A percentile compares a stretch with the other conserved stretches of the same genome.
Evolutionary conservation across 2,113 vertebrate species (phyloP).

Genomic region (Himantopus leucocephalus): DNA sequence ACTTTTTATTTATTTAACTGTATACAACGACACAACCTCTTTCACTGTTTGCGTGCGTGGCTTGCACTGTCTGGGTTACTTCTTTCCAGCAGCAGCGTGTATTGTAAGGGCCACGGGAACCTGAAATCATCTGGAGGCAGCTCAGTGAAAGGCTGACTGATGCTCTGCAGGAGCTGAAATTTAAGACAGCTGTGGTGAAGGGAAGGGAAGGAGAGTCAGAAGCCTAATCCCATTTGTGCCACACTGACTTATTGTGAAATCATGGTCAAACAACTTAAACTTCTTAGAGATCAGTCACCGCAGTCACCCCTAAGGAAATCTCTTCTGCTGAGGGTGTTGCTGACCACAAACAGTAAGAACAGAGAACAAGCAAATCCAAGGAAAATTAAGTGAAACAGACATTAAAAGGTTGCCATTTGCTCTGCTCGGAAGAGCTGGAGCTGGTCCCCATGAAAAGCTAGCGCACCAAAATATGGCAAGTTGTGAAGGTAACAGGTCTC

Average conservation of each 20-base stretch:
- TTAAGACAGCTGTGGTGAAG: neutral
- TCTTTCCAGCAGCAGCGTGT: neutral
- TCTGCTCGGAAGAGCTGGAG: neutral
- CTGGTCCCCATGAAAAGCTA: neutral
- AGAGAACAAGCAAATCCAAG: neutral
- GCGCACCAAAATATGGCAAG: neutral
- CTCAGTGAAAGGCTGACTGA: neutral
- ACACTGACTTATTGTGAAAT: neutral
- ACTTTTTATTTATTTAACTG: neutral
- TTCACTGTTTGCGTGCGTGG: fast-evolving
- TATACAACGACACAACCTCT: neutral
- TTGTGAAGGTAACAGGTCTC: neutral
- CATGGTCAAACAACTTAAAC: neutral
- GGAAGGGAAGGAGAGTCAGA: neutral
- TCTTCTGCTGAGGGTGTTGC: neutral
- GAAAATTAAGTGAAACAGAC: neutral
- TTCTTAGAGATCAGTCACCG: neutral
- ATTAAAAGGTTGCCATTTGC: neutral
- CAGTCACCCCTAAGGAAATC: neutral
- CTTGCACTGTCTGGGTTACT: neutral
- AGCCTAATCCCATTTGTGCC: neutral
- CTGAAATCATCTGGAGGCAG: neutral
- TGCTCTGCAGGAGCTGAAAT: neutral
- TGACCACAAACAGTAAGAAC: neutral
- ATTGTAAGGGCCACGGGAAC: neutral